Evolutionary conservation across 2,113 vertebrate genomes (phyloP), one percentile per base, ranked within the genome.

Genomic region (Cyphotilapia sp.): DNA sequence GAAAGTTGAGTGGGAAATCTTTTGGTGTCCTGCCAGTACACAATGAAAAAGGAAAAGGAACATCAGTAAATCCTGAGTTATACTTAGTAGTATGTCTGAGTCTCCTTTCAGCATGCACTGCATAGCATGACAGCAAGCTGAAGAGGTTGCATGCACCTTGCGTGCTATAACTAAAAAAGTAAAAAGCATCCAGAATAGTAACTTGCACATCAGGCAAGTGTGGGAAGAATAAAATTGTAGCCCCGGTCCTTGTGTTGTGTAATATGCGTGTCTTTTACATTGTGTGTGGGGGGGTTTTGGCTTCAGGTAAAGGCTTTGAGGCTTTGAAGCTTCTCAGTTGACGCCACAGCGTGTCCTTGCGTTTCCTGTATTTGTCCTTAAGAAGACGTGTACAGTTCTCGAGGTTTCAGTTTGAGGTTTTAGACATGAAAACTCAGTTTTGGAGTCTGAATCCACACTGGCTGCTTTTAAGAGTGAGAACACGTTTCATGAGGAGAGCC

Each of bases 51-150:
- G n/a, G 61, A 38, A 17, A 24, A 47, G 16, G 31, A 80, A 61
- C 90, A 88, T 94, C 89, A 19, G 84, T 90, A 88, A 93, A 92
- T 85, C 59, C 84, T 80, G 56, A 83, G 92, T 88, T 95, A 94
- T 93, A 94, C 89, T 91, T 95, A 90, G 91, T 40, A 47, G 56
- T 59, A 4, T 90, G 81, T 89, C 81, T 91, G 6, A 22, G 85
- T 85, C 81, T 76, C 42, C 24, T 90, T 85, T 87, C 57, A 85
- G 85, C 51, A 54, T 49, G 45, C 88, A 69, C 59, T 47, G 61
- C 88, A 84, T 81, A 66, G 76, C 87, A 85, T 91, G 87, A 83
- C 78, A 83, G 22, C 87, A 57, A 61, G 29, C 66, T 76, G 16
- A 45, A 82, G 81, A 82, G 85, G 85, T 80, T 86, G 49, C 69